phyloP scores from a whole-genome alignment of 2,797 vertebrate genomes.

The Chaetophractus vellerosus region DNA sequence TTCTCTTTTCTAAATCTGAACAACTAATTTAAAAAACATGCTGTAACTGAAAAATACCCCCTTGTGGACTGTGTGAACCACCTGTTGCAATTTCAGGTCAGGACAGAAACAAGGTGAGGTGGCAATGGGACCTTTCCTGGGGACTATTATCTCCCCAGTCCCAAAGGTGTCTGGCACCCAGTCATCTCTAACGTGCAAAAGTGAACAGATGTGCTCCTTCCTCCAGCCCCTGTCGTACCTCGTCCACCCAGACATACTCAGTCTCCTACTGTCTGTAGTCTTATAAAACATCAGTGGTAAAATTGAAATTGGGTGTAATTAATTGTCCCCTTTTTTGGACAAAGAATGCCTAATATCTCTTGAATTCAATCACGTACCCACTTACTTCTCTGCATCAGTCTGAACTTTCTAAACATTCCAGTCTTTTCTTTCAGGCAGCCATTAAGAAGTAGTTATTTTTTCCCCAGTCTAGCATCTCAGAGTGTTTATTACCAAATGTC shows the following conservation, averaged over 20 bases:
- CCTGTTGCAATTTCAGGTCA: neutral
- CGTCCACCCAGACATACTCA: neutral
- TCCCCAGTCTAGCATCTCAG: constrained; percentile 28
- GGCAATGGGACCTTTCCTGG: neutral
- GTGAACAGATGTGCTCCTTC: fast-evolving
- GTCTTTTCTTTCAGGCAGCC: constrained; percentile 62
- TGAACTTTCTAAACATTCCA: constrained; percentile 31
- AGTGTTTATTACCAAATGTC: constrained; percentile 69
- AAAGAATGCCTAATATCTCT: constrained; percentile 36
- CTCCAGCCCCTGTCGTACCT: neutral
- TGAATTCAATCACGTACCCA: constrained; percentile 7
- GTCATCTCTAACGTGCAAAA: fast-evolving
- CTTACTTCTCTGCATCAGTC: constrained; percentile 45
- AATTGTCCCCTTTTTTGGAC: neutral
- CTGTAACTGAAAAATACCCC: neutral
- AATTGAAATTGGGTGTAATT: neutral
- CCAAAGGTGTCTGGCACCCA: fast-evolving
- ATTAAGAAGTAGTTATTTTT: constrained; percentile 46
- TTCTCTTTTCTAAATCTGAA: constrained; percentile 28
- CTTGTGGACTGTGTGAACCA: neutral
- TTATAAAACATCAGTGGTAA: neutral
- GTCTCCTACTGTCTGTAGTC: neutral
- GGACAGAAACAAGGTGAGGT: neutral
- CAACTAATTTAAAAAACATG: neutral
- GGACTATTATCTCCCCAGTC: neutral